Conservation (phyloP, 2,797 vertebrate species). For the Oreochromis grahami region DNA sequence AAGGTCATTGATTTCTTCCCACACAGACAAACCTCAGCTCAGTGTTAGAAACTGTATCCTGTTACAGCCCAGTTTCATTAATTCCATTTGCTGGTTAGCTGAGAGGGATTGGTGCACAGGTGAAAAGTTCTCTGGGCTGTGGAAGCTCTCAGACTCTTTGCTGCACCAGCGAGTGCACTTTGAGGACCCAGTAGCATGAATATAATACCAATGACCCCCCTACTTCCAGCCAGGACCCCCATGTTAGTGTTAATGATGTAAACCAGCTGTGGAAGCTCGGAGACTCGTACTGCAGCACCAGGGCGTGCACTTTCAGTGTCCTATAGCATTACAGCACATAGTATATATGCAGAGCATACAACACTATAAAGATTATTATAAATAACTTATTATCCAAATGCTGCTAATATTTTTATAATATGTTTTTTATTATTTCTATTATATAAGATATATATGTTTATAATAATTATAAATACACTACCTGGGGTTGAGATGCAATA, state of each 20-base stretch:
- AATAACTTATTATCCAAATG: neutral
- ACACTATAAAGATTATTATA: neutral
- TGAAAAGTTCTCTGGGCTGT: neutral
- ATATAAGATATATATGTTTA: neutral
- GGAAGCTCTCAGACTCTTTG: constrained; percentile 11
- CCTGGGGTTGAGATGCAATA: neutral
- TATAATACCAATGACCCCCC: neutral
- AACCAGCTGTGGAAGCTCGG: constrained; percentile 15
- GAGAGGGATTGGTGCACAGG: neutral
- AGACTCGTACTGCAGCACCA: neutral
- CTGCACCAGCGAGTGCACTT: constrained; percentile 7
- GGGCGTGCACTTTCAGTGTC: neutral
- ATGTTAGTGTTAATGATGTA: neutral
- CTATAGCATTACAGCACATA: neutral
- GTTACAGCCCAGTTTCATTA: neutral
- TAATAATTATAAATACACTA: neutral
- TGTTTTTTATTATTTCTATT: neutral
- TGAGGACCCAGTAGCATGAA: neutral
- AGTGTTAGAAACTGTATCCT: neutral
- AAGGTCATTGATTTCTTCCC: neutral
- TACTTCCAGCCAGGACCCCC: neutral
- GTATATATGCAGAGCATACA: neutral
- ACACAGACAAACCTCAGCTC: neutral
- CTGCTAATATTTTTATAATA: neutral
- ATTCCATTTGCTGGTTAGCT: neutral